A percentile compares a stretch with the other conserved stretches of the same genome.
phyloP scores from a whole-genome alignment of 1,140 invertebrate genomes.

The Carcinoscorpius rotundicauda region DNA sequence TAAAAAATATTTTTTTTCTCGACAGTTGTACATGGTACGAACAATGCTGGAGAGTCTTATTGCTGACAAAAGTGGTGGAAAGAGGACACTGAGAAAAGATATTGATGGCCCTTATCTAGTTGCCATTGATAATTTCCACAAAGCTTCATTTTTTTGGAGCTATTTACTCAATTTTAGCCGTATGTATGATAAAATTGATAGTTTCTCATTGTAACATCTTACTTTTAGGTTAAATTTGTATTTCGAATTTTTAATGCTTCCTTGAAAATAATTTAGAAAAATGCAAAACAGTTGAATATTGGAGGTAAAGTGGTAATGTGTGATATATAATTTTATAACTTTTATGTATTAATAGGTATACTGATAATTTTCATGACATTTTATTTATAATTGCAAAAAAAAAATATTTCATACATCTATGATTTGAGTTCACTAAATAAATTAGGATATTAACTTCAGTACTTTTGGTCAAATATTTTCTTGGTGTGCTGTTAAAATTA shows the following conservation, averaged over 20 bases:
- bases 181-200: constrained; percentile 32
- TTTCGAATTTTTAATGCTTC: neutral
- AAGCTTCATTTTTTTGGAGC: constrained; percentile 92
- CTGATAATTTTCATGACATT: too few relatives aligned
- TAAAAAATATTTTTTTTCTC: constrained; percentile 6
- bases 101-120: constrained; percentile 84
- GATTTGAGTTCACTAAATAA: too few relatives aligned
- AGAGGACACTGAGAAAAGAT: constrained; percentile 87
- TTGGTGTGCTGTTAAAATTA: too few relatives aligned
- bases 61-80: constrained; percentile 91
- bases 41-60: constrained; percentile 98
- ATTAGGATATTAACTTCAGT: too few relatives aligned
- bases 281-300: neutral
- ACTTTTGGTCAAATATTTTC: too few relatives aligned
- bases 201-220: neutral
- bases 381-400: too few relatives aligned
- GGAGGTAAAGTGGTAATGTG: too few relatives aligned
- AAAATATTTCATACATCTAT: too few relatives aligned
- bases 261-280: neutral
- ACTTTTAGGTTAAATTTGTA: neutral
- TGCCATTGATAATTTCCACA: constrained; percentile 91
- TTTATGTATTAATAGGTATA: too few relatives aligned
- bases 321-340: too few relatives aligned
- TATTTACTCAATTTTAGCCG: constrained; percentile 86
- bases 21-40: constrained; percentile 94